phyloP scores from a whole-genome alignment of 2,797 vertebrate genomes.

The Cossypha niveicapilla region DNA sequence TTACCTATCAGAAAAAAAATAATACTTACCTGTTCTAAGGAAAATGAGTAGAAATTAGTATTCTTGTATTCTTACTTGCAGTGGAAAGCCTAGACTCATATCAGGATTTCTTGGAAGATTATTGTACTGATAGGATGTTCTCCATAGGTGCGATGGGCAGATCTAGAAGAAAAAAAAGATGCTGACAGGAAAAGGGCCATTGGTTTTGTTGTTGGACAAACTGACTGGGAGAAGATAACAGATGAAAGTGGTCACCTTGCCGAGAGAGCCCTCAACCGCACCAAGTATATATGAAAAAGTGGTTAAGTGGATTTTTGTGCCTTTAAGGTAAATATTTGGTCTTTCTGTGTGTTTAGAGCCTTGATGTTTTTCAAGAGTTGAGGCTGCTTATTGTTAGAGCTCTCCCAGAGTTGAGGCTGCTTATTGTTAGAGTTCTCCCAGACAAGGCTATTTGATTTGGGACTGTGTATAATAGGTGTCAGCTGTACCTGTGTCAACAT shows the following conservation, averaged over 20 bases:
- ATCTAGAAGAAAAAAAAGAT: conserved; percentile 97
- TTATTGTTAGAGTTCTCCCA: background rate
- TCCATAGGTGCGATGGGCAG: conserved; percentile 95
- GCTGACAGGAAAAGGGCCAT: conserved; percentile 97
- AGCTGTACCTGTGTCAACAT: background rate
- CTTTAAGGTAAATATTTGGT: conserved; percentile 65
- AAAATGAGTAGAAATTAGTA: background rate
- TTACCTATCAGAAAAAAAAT: background rate
- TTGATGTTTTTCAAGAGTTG: background rate
- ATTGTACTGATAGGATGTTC: conserved; percentile 52
- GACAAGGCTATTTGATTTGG: background rate
- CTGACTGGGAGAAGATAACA: conserved; percentile 99
- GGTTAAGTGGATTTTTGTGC: conserved; percentile 65
- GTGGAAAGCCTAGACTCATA: background rate
- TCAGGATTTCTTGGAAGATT: conserved; percentile 8
- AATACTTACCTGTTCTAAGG: background rate
- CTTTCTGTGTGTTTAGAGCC: background rate
- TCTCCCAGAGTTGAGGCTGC: background rate
- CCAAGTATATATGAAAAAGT: conserved; percentile 93
- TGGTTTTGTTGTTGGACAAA: conserved; percentile 98
- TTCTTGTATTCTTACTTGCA: background rate
- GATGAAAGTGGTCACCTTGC: conserved; percentile 97
- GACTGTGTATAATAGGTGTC: background rate
- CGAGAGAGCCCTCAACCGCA: conserved; percentile 96
- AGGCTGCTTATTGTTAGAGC: background rate